phyloP scores from a whole-genome alignment of 2,113 vertebrate genomes.

The Marmota flaviventris region DNA sequence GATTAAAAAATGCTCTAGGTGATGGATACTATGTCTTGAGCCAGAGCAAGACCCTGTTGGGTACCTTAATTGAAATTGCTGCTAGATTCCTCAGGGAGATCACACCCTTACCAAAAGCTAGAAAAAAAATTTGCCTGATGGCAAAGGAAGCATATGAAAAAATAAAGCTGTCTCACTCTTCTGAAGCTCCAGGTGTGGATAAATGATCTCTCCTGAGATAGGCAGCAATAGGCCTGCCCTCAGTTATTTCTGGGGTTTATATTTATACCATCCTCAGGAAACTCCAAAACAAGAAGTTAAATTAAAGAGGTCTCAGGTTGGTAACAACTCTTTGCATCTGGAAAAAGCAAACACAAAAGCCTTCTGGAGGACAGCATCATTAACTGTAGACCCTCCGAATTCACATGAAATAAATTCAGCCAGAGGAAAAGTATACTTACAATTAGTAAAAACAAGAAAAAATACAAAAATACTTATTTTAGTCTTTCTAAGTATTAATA shows the following conservation, averaged over 20 bases:
- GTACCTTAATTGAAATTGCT: background rate
- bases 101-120: background rate
- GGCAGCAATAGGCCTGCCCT: background rate
- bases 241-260: background rate
- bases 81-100: background rate
- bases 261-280: background rate
- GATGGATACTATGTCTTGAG: background rate
- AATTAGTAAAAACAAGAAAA: constrained; percentile 8
- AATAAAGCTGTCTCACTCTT: background rate
- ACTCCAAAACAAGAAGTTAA: constrained; percentile 12
- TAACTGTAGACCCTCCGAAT: background rate
- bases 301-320: constrained; percentile 24
- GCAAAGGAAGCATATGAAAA: background rate
- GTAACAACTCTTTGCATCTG: background rate
- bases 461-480: background rate
- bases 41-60: background rate
- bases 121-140: background rate
- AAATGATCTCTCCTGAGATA: background rate
- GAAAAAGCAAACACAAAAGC: constrained; percentile 16
- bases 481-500: background rate
- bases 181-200: background rate
- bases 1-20: background rate
- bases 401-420: background rate
- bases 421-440: background rate
- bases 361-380: background rate